Evolutionary conservation across 2,797 vertebrate genomes (phyloP), one percentile per base, ranked within the genome.

Genomic region (Sparidentex hasta): DNA sequence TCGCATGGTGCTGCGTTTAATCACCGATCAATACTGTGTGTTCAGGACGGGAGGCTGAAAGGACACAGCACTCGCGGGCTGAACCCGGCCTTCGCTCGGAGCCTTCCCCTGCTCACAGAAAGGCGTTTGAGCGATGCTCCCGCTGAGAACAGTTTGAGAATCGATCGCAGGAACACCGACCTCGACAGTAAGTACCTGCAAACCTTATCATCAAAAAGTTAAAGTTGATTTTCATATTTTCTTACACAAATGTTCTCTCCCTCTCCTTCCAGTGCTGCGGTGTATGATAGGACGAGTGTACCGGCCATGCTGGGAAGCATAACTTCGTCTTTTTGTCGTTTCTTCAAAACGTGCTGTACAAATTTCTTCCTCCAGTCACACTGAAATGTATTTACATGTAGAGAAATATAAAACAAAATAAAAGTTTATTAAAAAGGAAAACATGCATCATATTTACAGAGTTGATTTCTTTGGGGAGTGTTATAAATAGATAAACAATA

Each of bases 261-360:
- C 14, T 63, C 66, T 65, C 77, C 78, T 56, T 71, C 23, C 65
- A 99, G 98, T 97, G 85, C 95, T 99, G 83, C 96, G 97, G 48
- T 99, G 98, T 80, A 99, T 99, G 97, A 95, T 98, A 79, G 98
- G 98, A 92, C 93, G 97, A 96, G 97, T 98, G 64, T 99, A 99
- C 82, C 94, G 98, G 85, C 98, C 98, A 58, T 99, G 98, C 89
- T 99, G 97, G 98, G 94, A 97, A 85, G 82, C 84, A 56, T 97
- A 93, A 93, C n/a, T n/a, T n/a, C n/a, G n/a, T n/a, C n/a, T n/a
- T n/a, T n/a, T n/a, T 25, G 47, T 41, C 11, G 20, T 50, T 4
- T 18, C 1, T 38, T 7, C 21, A 59, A 74, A 59, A 74, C 27
- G 54, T 70, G 41, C 56, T 74, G 55, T 61, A 48, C 61, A n/a